Percentiles rank a stretch among this genome's conserved stretches.
These are phyloP conservation scores for Drosophila helvetica DNA, from an alignment of 2,888 invertebrate genomes.

Conservation along the genomic window DNA sequence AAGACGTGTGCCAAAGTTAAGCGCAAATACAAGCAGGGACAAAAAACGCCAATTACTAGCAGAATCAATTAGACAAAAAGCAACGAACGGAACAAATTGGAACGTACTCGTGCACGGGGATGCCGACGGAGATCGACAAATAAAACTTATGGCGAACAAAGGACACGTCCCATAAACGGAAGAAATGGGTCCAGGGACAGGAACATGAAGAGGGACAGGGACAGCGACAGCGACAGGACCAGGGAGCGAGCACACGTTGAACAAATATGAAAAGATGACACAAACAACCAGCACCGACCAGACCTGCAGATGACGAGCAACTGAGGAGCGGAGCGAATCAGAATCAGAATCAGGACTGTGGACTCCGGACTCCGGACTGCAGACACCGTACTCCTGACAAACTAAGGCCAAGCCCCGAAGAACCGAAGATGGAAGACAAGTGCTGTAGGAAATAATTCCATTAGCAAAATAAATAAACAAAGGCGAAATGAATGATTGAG, in stretches of 20 bases:
- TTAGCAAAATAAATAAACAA: constrained; percentile 82
- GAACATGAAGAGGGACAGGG: background rate
- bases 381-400: constrained; percentile 6
- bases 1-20: constrained; percentile 14
- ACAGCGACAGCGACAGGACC: constrained; percentile 1
- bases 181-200: constrained; percentile 10
- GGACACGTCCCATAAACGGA: constrained; percentile 52
- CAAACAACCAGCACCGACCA: constrained; percentile 15
- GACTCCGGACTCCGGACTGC: background rate
- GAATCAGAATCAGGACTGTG: background rate
- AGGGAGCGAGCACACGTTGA: constrained; percentile 34
- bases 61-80: constrained; percentile 56
- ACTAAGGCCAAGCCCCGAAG: constrained; percentile 4
- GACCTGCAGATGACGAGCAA: constrained; percentile 4
- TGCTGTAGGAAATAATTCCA: constrained; percentile 76
- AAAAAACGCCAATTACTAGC: constrained; percentile 49
- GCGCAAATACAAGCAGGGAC: constrained; percentile 23
- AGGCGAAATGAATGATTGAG: constrained; percentile 74
- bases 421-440: constrained; percentile 7
- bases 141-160: constrained; percentile 45
- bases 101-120: constrained; percentile 8
- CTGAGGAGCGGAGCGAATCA: background rate
- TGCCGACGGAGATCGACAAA: constrained; percentile 23
- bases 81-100: constrained; percentile 24
- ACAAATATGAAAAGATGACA: constrained; percentile 55